phyloP scores from a whole-genome alignment of 2,888 invertebrate species.

The Masnerella sp. region DNA sequence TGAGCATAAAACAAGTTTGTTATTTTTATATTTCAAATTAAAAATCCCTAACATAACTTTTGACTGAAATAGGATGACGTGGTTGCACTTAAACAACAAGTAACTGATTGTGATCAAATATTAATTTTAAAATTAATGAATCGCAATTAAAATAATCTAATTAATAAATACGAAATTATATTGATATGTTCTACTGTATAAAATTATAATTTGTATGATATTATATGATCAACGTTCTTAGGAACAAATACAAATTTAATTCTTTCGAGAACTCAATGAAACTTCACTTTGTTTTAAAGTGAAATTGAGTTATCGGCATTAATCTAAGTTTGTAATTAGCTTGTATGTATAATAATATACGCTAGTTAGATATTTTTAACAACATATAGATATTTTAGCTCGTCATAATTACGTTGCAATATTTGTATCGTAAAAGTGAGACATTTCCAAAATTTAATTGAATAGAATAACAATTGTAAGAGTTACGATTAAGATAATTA shows the following conservation, averaged over 20 bases:
- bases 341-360: slow-evolving; percentile 70
- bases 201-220: slow-evolving; percentile 47
- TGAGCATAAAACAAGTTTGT: no score
- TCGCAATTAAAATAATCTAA: slow-evolving; percentile 20
- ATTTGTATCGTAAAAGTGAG: slow-evolving; percentile 67
- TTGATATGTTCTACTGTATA: slow-evolving; percentile 58
- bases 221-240: slow-evolving; percentile 34
- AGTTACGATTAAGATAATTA: slow-evolving; percentile 42
- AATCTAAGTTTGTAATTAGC: slow-evolving; percentile 77
- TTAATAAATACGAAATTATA: slow-evolving; percentile 18
- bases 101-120: slow-evolving; percentile 42
- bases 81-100: slow-evolving; percentile 24
- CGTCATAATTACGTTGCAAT: slow-evolving; percentile 69
- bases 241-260: slow-evolving; percentile 13
- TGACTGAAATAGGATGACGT: slow-evolving; percentile 30
- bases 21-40: no score
- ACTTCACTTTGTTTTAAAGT: slow-evolving; percentile 44
- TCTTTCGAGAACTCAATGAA: slow-evolving; percentile 45
- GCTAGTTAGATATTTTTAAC: slow-evolving; percentile 35
- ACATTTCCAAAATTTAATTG: slow-evolving; percentile 39
- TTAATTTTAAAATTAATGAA: slow-evolving; percentile 17
- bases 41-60: slow-evolving; percentile 35
- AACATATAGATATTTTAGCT: slow-evolving; percentile 65
- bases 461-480: slow-evolving; percentile 39
- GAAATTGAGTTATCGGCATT: slow-evolving; percentile 63